Base-by-base conservation (phyloP, 35 echinoderm and acorn worm genomes). In the Anneissia japonica region DNA sequence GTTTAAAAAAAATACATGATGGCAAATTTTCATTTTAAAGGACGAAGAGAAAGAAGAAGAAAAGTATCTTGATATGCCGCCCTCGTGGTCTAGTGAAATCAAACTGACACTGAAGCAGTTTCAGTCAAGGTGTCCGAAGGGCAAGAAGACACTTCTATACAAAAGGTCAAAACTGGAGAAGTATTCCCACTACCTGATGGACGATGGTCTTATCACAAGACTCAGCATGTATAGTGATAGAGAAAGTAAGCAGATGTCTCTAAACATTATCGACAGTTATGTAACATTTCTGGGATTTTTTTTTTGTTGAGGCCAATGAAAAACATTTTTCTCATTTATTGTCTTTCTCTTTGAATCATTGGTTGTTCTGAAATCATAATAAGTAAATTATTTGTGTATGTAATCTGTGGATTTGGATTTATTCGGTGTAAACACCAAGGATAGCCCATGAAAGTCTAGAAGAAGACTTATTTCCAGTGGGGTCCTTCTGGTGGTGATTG, bases 91-190 rank as follows among this genome's bases (percentile, higher is more conserved):
- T 3, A 76, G 85, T 12, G 77, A 88, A 17, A 35, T 97, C 6
- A 73, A 93, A 37, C 83, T 94, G 9, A 78, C 87, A 13, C 85
- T 94, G 3, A 91, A 91, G 39, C 85, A 94, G 41, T 99, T 91
- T 76, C 96, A 99, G 92, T 80, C 89, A 29, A 84, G 96, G 46
- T 99, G 96, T 84, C 96, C 96, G 26, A 86, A 94, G 45, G 96
- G 96, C 14, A 94, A 94, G 80, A 94, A 99, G 89, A 92, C 86
- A 11, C 43, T 94, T 0, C 79, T 91, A 23, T 99, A 91, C 79
- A 94, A 99, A 51, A 80, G 96, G 39, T 89, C 96, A 31, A 99
- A 90, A 73, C 96, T 99, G 36, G 96, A 99, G 80, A 99, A 99
- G 81, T 94, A 87, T 99, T 92, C 96, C 16, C 88, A 93, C 39